Evolutionary conservation across 2,113 vertebrate genomes (phyloP), one percentile per base, ranked within the genome.

Genomic region (Pitta sordida): DNA sequence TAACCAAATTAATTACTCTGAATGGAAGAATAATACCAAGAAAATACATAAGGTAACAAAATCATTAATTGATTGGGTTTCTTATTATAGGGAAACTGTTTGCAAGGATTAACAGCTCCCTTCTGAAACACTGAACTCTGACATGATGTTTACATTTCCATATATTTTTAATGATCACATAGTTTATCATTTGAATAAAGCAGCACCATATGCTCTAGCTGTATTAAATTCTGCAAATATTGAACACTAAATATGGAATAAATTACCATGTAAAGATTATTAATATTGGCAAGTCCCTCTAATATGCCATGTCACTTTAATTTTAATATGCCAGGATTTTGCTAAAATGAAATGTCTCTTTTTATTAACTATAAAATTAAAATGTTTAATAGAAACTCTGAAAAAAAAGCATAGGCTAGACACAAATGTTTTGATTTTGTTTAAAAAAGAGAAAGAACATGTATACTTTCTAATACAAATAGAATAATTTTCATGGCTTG

Each of bases 91-190:
- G 70, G 75, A 94, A 94, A 90, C 21, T 43, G 56, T 93, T 75
- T 70, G 41, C 13, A 51, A 91, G 74, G 73, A 96, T 94, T 97
- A 91, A 91, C 76, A 86, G 29, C 68, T 90, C 29, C 56, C 79
- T 91, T 86, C 74, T 93, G 83, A 95, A 84, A 79, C 41, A 46
- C 26, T 91, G 83, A 93, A 83, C 85, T 85, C 86, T 92, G 83
- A 93, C 94, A 90, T 1, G 5, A 39, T 91, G 81, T 89, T 96
- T 95, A 94, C 89, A 93, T 81, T 92, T 90, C 82, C 93, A 84
- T 95, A 70, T 91, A 94, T 94, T 95, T 95, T 94, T 93, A 93
- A 95, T 88, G 94, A 96, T 88, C 44, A 70, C 87, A 83, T 62
- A 86, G 43, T 96, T 94, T 93, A 80, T 43, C 0, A 2, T 91